These are phyloP conservation scores for Leuciscus idus DNA, from an alignment of 2,113 vertebrate species.

Conservation along the genomic window DNA sequence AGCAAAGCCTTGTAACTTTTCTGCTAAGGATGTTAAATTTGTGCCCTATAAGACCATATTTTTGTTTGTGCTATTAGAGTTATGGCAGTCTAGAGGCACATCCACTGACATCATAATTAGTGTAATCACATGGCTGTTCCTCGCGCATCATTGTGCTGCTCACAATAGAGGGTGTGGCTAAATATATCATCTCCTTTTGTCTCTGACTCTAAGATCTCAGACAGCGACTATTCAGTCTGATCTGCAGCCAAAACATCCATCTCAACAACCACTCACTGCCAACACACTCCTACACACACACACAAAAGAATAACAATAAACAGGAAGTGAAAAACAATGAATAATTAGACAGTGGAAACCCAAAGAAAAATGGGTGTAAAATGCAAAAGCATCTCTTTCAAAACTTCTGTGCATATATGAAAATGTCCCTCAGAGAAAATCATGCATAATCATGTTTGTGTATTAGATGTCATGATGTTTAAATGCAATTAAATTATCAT, in stretches of 20 bases:
- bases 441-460: background rate
- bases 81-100: constrained; percentile 37
- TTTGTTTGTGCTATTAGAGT: background rate
- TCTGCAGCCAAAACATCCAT: constrained; percentile 41
- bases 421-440: background rate
- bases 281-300: constrained; percentile 7
- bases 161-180: constrained; percentile 41
- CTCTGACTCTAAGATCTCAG: constrained; percentile 26
- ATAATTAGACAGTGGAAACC: background rate
- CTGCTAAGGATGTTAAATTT: background rate
- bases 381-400: background rate
- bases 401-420: background rate
- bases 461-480: background rate
- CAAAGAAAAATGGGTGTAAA: background rate
- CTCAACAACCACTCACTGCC: background rate
- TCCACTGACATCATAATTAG: constrained; percentile 44
- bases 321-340: background rate
- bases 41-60: background rate
- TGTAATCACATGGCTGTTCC: constrained; percentile 46
- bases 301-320: background rate
- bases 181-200: constrained; percentile 41
- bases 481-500: background rate
- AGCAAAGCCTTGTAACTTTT: background rate
- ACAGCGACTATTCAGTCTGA: constrained; percentile 28
- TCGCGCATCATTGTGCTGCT: background rate